Base-by-base conservation (phyloP, 23 tunicate species). In the Trididemnum miniatum region DNA sequence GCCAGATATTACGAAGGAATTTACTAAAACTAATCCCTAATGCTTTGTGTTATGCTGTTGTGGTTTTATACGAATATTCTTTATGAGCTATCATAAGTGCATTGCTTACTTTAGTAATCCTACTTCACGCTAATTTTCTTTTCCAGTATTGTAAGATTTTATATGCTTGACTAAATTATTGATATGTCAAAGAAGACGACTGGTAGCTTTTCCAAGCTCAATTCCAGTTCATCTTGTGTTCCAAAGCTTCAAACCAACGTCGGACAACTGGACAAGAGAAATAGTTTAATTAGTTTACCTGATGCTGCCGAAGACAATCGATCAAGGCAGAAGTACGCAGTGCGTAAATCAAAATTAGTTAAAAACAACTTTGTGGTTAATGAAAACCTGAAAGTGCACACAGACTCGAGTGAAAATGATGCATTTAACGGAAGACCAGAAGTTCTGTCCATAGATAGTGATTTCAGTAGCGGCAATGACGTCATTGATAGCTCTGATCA, bases 401-500 rank as follows among this genome's bases (percentile, higher is more conserved):
- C 67, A 4, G 67, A 62, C n/a, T 62, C 28, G 4, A 29, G 38
- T 69, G 75, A 69, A 69, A 69, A 32, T 24, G 75, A 69, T 5
- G 22, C 20, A 9, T 22, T 9, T 62, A 22, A 24, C 31, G 75
- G 39, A 7, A 69, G 75, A 69, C 86, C 86, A 22, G 86, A 82
- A 22, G 86, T 82, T 51, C 24, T 82, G 9, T 82, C 86, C 2
- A 29, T 82, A 30, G 86, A 82, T 25, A 82, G 86, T 82, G 86
- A 82, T 35, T 71, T 82, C 34, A 71, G 71, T 31, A 82, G 86
- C 59, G 71, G 79, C 34, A 82, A 82, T 51, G 76, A 57, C 31
- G 12, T 71, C 1, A 71, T 51, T 71, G 86, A 82, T 24, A 82
- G 86, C 52, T 69, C 86, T 15, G 86, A 82, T 36, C 84, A 65